A percentile compares a stretch with the other conserved stretches of the same genome.
Evolutionary conservation across 2,888 invertebrate species (phyloP).

Genomic region (Graphium colonna): DNA sequence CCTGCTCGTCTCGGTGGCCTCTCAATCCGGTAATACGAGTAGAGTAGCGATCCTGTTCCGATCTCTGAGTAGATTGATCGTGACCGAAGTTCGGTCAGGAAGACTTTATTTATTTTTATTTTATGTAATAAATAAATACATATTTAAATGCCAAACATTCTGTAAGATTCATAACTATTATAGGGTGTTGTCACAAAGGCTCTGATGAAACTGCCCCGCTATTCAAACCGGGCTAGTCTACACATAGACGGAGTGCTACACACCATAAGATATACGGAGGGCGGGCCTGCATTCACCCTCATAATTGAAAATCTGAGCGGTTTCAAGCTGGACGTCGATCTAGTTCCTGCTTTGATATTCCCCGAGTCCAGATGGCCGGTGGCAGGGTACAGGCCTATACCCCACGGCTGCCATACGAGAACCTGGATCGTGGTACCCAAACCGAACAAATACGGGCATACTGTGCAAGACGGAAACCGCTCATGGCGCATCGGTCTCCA

Average conservation of each 20-base stretch:
- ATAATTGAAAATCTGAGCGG: slow-evolving; percentile 44
- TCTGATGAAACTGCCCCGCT: too few species aligned
- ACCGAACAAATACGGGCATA: slow-evolving; percentile 44
- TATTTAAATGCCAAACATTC: too few species aligned
- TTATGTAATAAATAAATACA: too few species aligned
- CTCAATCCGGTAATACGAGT: too few species aligned
- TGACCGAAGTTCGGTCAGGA: too few species aligned
- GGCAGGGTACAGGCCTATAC: slow-evolving; percentile 41
- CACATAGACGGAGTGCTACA: slow-evolving; percentile 37
- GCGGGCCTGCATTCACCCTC: slow-evolving; percentile 80
- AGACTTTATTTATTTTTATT: too few species aligned
- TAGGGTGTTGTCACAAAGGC: slow-evolving; percentile 63
- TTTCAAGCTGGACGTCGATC: slow-evolving; percentile 67
- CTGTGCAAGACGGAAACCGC: slow-evolving; percentile 35
- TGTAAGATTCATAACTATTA: too few species aligned
- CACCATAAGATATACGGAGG: slow-evolving; percentile 40
- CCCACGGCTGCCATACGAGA: slow-evolving; percentile 38
- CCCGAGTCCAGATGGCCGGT: slow-evolving; percentile 62
- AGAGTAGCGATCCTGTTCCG: too few species aligned
- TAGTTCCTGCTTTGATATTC: slow-evolving; percentile 76
- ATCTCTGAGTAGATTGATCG: too few species aligned
- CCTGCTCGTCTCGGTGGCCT: too few species aligned
- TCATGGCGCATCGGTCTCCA: slow-evolving; percentile 79
- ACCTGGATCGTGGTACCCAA: slow-evolving; percentile 76
- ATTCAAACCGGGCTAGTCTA: too few species aligned